Evolutionary conservation across 2,797 vertebrate species (phyloP), one percentile per base, ranked within the genome.

Genomic region (Gallinago nigripennis): DNA sequence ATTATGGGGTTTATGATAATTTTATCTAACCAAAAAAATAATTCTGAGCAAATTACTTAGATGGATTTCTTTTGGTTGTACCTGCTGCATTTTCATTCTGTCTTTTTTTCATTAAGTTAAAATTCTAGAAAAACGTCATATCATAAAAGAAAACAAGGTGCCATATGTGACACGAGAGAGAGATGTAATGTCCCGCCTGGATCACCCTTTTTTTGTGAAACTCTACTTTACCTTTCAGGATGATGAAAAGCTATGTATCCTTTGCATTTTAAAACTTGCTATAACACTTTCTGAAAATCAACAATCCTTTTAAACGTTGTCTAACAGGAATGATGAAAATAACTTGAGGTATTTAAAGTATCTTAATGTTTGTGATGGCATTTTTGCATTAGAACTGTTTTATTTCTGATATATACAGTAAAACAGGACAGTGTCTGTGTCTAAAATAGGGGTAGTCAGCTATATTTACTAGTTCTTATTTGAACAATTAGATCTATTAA

Each of bases 201-300:
- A 99, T 97, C 99, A 99, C 95, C 98, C 99, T 39, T 99, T 99
- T 97, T 99, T 99, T 88, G 99, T 99, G 97, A 99, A 99, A 96
- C 99, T 99, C 91, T 99, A 99, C 98, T 99, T 99, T 98, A 99
- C 99, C 41, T 99, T 99, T 98, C 99, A 99, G 98, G 99, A 99
- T 83, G 99, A 99, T 82, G 99, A 99, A 97, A 99, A 99, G 97
- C 98, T 99, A 33, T 99, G 99, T 99, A 99, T 99, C 99, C 99
- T 99, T 98, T 96, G 61, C 12, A 3, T 71, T 71, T 33, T 61
- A 48, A 63, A 72, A 45, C 30, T 81, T 89, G 18, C 16, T 58
- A 9, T 48, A 31, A 63, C 9, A 4, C 16, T 58, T 93, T 45
- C 43, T 43, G 72, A 27, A 30, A 50, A 53, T 20, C 65, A 58